Evolutionary conservation across 2,888 invertebrate species (phyloP), one percentile per base, ranked within the genome.

Genomic region (Parapristionchus giblindavisi): DNA sequence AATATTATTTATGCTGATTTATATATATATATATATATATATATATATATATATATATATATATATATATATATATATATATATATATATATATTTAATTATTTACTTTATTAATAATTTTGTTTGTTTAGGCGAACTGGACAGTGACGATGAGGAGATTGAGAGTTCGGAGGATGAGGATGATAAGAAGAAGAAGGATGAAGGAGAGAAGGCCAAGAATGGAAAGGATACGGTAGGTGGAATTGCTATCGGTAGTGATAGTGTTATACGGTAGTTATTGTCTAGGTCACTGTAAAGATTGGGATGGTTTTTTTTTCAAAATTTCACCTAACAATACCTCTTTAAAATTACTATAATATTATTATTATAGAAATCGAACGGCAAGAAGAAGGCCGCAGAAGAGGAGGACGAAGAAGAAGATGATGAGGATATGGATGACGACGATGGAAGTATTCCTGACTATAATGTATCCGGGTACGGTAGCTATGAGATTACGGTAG

Each of bases 101-200:
- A 4, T 27, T 17, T 51, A 51, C n/a, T 66, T 51, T 2, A 2
- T 8, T 32, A 68, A 34, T 52, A 24, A n/a, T 34, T 24, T 51
- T 48, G 24, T 63, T 32, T 1, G 5, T 52, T 21, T 17, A 68
- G 68, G 54, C 1, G 70, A 38, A 4, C 36, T 29, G n/a, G 79
- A 80, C 38, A 78, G 77, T 17, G 83, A 83, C 27, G 81, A 83
- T 72, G 85, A 85, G 66, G 85, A 85, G 75, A 85, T 85, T 78
- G 81, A 81, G 48, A 83, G 83, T 40, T 85, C 85, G 61, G 85
- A 85, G 36, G 84, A 85, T 58, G 85, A 84, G 56, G 63, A 68
- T 11, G 56, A 77, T 36, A 77, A 80, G 52, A 58, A 11, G 65
- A 27, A n/a, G 27, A 32, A 32, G 36, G 78, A 74, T 24, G 51